Evolutionary conservation across 2,888 invertebrate genomes (phyloP), one percentile per base, ranked within the genome.

Genomic region (Ormyrus labotus): DNA sequence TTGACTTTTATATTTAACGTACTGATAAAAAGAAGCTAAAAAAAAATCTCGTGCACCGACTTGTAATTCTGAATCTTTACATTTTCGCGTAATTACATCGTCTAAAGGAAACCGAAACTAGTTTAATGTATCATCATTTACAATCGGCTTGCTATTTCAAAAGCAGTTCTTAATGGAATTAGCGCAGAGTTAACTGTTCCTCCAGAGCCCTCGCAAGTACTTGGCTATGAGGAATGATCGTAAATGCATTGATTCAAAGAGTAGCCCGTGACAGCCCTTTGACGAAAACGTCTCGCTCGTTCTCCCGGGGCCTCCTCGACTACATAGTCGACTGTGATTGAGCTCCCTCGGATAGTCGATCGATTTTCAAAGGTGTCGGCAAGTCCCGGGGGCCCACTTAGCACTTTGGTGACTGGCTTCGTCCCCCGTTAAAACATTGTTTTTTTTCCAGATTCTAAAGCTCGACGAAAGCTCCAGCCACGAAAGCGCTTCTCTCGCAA

Each of bases 201-300:
- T 11, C 3, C 7, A 34, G 13, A 65, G 13, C 67, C 48, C 61
- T 78, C 68, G 55, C 34, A 72, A 78, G 67, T 61, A 77, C 34
- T 55, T 9, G 64, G 70, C 55, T 67, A 71, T 75, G 75, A 75
- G 71, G 61, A 75, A 65, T 68, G 67, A 80, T 71, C 55, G 76
- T 51, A 68, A 71, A 72, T 76, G 67, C 71, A 57, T 76, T 19
- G 75, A 19, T 67, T 76, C 60, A 61, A 70, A 63, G 68, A 69
- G 60, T 53, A 6, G 48, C 50, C 57, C 34, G 0, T 6, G 19
- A n/a, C 50, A 13, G 19, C 5, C 50, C 71, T 80, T 80, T 76
- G 71, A 72, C 64, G 67, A 50, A 55, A 80, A 76, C 67, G 50
- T 47, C 72, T 48, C 51, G 34, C 47, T 68, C 58, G 13, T 10